Evolutionary conservation across 1,140 invertebrate genomes (phyloP), one percentile per base, ranked within the genome.

Genomic region (Varroa destructor): DNA sequence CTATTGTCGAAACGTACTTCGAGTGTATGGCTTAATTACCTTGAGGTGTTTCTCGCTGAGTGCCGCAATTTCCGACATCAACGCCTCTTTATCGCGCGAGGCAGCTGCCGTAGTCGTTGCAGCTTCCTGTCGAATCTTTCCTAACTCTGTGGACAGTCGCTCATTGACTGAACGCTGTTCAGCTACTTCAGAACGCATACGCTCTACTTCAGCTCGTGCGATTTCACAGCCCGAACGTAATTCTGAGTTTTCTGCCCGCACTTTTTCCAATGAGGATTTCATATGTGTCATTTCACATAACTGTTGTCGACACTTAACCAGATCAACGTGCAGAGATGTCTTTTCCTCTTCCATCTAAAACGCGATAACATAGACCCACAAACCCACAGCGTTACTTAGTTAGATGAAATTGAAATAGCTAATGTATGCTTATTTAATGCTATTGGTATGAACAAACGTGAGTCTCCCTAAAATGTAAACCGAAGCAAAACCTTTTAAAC

Each of bases 21-120:
- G 25, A 25, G 25, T 25, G 25, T 25, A 51, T 51, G 46, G 46
- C 46, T 51, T 51, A 3, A 51, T 51, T 5, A 51, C 46, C 46
- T 67, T 67, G 40, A 67, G 61, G 8, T 67, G 61, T 40, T 67
- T 67, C 8, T 67, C 61, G 37, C 61, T 67, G 40, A 67, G 36
- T 1, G 61, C 61, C 2, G 61, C 61, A 12, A 67, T 67, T 8
- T 67, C 61, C 12, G 61, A 67, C 61, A 67, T 67, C 12, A 67
- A 37, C 37, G 61, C 61, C 8, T 67, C 61, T 67, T 46, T 67
- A 37, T 67, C 61, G 5, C 61, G 61, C 1, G 61, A 14, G 61
- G 61, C 61, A 2, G 14, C 61, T 12, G 61, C 40, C 14, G 61
- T 37, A 46, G 40, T 40, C 40, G 12, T 67, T 3, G 61, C 61